Evolutionary conservation across 2,888 invertebrate genomes (phyloP), one percentile per base, ranked within the genome.

Genomic region (Toxonevra muliebris): DNA sequence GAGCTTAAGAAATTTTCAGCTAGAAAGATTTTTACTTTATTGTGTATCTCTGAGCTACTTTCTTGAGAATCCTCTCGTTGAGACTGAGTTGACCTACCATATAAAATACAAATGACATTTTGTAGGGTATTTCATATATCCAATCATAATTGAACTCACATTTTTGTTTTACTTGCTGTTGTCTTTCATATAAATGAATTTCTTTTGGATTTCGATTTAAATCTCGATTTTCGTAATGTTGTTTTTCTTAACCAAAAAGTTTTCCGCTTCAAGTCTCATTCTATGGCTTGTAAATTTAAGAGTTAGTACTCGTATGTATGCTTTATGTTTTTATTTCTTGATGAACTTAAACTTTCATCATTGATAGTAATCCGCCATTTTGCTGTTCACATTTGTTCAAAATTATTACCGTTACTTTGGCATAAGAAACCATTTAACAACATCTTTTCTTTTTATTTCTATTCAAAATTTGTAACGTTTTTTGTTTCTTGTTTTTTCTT

Each of bases 321-420:
- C 41, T 48, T 58, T 55, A 71, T 69, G 55, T 66, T 60, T 70
- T 69, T 17, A 55, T 61, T 30, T 30, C 7, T 30, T 30, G 30
- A 30, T 63, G 60, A 58, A 48, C 61, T 53, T 61, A 42, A 72
- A 81, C 80, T 82, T 81, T 81, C 82, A 81, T 81, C 82, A 73
- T 70, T 76, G 82, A 82, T 82, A 80, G 78, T 53, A 66, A 48
- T n/a, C 48, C 48, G 19, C 43, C 59, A 15, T 15, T 59, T 12
- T 13, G 17, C 11, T 12, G 17, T 12, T 19, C 42, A 17, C 1
- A 40, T 45, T 42, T 17, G 42, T 42, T 54, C 57, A 15, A 20
- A 48, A 66, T 43, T n/a, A 60, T 52, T 61, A 52, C 41, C 20
- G 57, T 41, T 41, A 9, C 58, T 68, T 71, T 61, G 20, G 45